Conservation (phyloP, 1,140 invertebrate species). For the Eurosta solidaginis region DNA sequence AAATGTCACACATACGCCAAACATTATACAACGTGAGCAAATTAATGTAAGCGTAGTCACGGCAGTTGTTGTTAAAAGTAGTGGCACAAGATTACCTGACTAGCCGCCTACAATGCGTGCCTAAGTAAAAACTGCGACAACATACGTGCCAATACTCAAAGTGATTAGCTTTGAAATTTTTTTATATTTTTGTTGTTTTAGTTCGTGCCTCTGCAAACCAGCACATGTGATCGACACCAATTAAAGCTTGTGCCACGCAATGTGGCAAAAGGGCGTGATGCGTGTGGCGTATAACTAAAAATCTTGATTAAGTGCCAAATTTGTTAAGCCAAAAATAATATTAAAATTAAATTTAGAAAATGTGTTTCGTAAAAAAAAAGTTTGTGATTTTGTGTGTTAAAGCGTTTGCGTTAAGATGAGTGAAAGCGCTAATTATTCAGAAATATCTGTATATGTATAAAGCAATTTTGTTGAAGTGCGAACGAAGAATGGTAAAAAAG, state of each 20-base stretch:
- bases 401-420: not conserved
- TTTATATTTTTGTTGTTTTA: not conserved
- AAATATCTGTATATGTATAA: not conserved
- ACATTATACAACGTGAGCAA: not conserved
- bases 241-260: not conserved
- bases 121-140: too few species aligned
- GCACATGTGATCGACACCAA: not conserved
- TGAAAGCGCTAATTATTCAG: not conserved
- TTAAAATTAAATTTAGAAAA: not conserved
- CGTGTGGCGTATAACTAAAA: not conserved
- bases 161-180: not conserved
- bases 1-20: too few species aligned
- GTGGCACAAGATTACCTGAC: too few species aligned
- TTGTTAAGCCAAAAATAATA: not conserved
- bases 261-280: not conserved
- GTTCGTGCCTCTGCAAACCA: not conserved
- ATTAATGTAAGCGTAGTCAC: not conserved
- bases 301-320: conserved; percentile 16
- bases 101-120: too few species aligned
- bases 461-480: not conserved
- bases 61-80: too few species aligned
- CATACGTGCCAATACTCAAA: too few species aligned
- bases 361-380: too few species aligned
- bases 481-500: too few species aligned
- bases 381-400: too few species aligned